These are phyloP conservation scores for Bolinopsis microptera DNA, from an alignment of 37 sponge, comb jelly and placozoan species.

Conservation along the genomic window DNA sequence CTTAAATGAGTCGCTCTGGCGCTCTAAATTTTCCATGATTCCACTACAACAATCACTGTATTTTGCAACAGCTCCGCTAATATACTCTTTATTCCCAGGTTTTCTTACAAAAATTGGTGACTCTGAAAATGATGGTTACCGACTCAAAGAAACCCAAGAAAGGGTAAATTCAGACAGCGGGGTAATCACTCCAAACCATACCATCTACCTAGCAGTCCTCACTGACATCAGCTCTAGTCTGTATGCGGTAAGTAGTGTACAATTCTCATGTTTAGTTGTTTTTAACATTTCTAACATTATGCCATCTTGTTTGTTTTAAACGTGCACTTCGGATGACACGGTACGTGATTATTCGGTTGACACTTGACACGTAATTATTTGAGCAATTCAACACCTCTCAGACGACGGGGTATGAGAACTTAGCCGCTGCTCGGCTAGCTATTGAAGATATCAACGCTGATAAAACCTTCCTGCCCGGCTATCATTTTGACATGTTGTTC, in stretches of 20 bases:
- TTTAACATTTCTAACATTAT: too few species aligned
- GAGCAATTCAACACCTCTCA: too few species aligned
- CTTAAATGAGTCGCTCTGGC: too few species aligned
- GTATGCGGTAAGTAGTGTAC: not conserved
- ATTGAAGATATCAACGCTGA: not conserved
- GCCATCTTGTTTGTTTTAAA: too few species aligned
- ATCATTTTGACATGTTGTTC: constrained; percentile 14
- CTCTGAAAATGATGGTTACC: not conserved
- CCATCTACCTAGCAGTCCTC: not conserved
- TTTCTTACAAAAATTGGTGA: not conserved
- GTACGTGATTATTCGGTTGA: too few species aligned
- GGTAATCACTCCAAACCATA: not conserved
- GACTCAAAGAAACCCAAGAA: not conserved
- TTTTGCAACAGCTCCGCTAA: too few species aligned
- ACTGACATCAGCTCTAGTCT: not conserved
- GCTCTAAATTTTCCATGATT: too few species aligned
- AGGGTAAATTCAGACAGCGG: not conserved
- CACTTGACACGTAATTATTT: too few species aligned
- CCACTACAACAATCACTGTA: too few species aligned
- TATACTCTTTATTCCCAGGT: too few species aligned
- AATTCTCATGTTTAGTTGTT: too few species aligned
- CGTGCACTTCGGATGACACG: too few species aligned
- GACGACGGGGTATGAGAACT: constrained; percentile 41
- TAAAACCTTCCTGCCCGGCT: not conserved
- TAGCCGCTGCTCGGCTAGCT: constrained; percentile 15